Percentiles rank a stretch among this genome's conserved stretches.
phyloP scores from a whole-genome alignment of 92 coral and sea anemone species.

The Porites evermanni region DNA sequence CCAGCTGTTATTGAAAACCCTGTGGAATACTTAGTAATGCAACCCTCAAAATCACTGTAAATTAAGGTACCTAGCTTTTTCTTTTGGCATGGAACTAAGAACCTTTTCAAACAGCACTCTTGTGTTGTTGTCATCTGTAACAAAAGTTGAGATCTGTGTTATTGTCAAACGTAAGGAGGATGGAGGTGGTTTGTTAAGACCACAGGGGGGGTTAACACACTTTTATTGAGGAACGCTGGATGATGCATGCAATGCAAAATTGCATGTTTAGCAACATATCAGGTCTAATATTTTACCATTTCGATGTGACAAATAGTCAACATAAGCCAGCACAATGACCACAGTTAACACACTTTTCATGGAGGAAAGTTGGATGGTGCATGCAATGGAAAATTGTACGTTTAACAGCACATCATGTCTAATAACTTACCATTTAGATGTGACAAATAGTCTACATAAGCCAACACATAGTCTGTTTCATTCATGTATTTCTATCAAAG shows the following conservation, averaged over 20 bases:
- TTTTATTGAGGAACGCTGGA: no score
- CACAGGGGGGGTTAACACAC: no score
- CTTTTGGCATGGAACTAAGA: slow-evolving; percentile 92
- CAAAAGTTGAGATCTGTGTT: neutral
- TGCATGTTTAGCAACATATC: no score
- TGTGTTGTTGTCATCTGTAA: slow-evolving; percentile 95
- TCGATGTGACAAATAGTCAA: slow-evolving; percentile 90
- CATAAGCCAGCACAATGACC: slow-evolving; percentile 76
- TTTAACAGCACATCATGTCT: no score
- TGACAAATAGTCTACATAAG: slow-evolving; percentile 92
- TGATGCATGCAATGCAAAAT: no score
- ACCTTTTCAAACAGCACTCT: slow-evolving; percentile 97
- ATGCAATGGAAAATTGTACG: no score
- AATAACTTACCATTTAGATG: slow-evolving; percentile 90
- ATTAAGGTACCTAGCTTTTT: slow-evolving; percentile 82
- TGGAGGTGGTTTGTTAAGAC: no score
- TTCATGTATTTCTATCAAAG: slow-evolving; percentile 74
- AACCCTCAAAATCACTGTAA: no score
- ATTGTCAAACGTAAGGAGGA: neutral
- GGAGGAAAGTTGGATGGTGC: no score
- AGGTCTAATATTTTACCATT: slow-evolving; percentile 75
- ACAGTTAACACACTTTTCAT: no score
- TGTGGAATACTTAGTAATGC: no score
- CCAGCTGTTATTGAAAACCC: neutral
- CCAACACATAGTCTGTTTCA: slow-evolving; percentile 94